Conservation (phyloP, 2,797 vertebrate species). For the Borostomias antarcticus region DNA sequence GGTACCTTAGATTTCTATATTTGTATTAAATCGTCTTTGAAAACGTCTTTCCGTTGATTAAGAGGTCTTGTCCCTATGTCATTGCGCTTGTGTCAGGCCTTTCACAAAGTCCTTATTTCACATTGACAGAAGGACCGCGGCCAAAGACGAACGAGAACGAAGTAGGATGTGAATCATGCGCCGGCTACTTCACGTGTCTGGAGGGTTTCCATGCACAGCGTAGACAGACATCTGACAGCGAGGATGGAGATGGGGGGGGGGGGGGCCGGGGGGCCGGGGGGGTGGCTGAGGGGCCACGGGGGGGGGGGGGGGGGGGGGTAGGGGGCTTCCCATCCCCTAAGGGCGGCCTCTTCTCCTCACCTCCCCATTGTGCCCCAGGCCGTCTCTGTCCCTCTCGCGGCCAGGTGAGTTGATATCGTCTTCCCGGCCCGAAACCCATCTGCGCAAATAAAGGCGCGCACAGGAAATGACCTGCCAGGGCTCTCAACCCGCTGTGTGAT, state of each 20-base stretch:
- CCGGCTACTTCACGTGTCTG: not conserved
- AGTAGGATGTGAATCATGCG: not conserved
- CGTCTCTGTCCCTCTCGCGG: slow-evolving; percentile 78
- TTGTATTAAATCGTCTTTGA: too few species aligned
- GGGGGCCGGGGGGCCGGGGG: too few species aligned
- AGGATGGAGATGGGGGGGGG: not conserved
- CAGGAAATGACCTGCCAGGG: slow-evolving; percentile 80
- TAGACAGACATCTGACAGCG: not conserved
- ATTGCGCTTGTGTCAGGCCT: too few species aligned
- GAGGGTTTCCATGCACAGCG: not conserved
- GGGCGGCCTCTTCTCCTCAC: slow-evolving; percentile 58
- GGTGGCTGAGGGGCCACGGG: not conserved
- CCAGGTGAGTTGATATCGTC: slow-evolving; percentile 89
- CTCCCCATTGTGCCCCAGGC: slow-evolving; percentile 79
- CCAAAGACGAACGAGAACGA: not conserved
- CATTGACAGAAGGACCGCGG: not conserved
- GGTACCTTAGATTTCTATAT: too few species aligned
- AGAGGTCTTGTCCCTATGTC: too few species aligned
- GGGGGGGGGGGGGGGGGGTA: not conserved
- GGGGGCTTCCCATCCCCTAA: slow-evolving; percentile 2
- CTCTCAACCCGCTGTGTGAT: slow-evolving; percentile 77
- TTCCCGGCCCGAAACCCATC: slow-evolving; percentile 80
- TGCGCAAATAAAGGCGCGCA: slow-evolving; percentile 65
- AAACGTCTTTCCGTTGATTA: too few species aligned
- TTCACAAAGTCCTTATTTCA: too few species aligned